Base-by-base conservation (phyloP, 2,888 invertebrate species). In the Aphrophora alni region DNA sequence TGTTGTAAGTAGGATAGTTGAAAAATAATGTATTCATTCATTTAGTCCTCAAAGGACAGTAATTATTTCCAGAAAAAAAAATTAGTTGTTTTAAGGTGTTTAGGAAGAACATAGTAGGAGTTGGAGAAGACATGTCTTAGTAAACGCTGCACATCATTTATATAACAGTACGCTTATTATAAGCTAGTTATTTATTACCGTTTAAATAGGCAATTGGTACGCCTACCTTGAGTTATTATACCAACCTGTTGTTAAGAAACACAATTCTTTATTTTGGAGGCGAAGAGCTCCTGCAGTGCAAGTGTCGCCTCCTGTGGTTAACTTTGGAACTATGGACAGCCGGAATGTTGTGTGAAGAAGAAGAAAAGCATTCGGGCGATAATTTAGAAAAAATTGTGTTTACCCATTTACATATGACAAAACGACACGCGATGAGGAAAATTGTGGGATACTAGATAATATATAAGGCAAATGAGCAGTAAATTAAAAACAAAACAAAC, bases 151-250 rank as follows among this genome's bases (percentile, higher is more conserved):
- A 59, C 21, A 59, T 59, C 14, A 59, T 59, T 59, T 59, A 59
- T 59, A 59, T 59, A 59, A 21, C 59, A 21, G 21, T 59, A 59
- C 59, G 21, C 59, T 2, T 44, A 59, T 59, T 59, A 59, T 59
- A 59, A 21, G 21, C 21, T 21, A 59, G 21, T 21, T 59, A 59
- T 59, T 59, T 59, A 59, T 59, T 59, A 59, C 21, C 59, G 59
- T 59, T 59, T 59, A 59, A 59, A 59, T 59, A 59, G 59, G 59
- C 59, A 59, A 59, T 59, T 59, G 59, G 59, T 59, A 59, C 59
- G 59, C 59, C 59, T 21, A 59, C 59, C 59, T 59, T 59, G 59
- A 59, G 21, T 59, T 59, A 59, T 59, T 59, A 59, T 59, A 59
- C 59, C 59, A 21, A 59, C 59, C 59, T 59, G 59, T 59, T 59